Evolutionary conservation across 2,797 vertebrate genomes (phyloP).

Genomic region (Molossus molossus): DNA sequence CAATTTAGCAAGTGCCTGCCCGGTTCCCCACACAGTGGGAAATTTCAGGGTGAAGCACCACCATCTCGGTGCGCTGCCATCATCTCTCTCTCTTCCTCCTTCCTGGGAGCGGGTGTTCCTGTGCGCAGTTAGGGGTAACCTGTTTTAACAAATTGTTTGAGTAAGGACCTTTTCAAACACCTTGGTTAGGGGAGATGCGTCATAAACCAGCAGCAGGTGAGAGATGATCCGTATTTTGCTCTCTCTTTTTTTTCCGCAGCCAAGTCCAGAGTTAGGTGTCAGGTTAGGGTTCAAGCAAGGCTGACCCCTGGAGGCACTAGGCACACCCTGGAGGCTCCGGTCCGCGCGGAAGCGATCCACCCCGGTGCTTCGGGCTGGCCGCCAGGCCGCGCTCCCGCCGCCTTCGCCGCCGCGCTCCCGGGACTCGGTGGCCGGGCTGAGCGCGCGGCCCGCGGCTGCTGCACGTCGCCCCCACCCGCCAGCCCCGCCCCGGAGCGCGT

Average conservation of each 20-base stretch:
- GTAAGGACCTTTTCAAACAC: neutral
- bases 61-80: neutral
- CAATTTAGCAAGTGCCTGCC: neutral
- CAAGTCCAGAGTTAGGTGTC: neutral
- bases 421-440: neutral
- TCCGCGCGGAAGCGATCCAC: slow-evolving; percentile 69
- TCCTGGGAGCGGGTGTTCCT: neutral
- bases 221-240: neutral
- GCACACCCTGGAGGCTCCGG: neutral
- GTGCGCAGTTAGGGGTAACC: neutral
- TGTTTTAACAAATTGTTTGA: neutral
- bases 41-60: neutral
- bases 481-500: slow-evolving; percentile 70
- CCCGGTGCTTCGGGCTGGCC: slow-evolving; percentile 69
- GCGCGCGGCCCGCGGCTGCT: slow-evolving; percentile 71
- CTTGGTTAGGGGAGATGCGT: neutral
- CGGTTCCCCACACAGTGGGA: neutral
- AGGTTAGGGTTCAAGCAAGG: neutral
- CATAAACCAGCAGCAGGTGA: neutral
- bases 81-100: neutral
- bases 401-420: slow-evolving; percentile 72
- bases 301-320: neutral
- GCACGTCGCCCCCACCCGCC: slow-evolving; percentile 53
- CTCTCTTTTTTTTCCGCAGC: neutral
- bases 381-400: slow-evolving; percentile 43